Base-by-base conservation (phyloP, 2,888 invertebrate genomes). In the Pheosia gnoma region DNA sequence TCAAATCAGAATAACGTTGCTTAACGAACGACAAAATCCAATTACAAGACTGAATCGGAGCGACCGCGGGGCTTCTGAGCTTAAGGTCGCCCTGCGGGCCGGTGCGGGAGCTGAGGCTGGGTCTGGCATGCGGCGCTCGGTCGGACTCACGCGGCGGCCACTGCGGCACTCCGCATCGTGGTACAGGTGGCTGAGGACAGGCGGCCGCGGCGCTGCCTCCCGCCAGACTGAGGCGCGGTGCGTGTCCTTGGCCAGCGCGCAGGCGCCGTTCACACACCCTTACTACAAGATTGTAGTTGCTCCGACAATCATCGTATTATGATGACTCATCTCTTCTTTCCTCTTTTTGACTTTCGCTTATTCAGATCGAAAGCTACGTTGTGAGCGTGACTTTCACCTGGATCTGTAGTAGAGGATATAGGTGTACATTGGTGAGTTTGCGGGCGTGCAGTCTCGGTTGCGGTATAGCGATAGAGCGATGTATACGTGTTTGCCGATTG, bases 31-130 rank as follows among this genome's bases (percentile, higher is more conserved):
- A 87, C 81, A 90, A 90, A 91, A 92, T 90, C 90, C 88, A 93
- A 92, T 93, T 93, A 93, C 93, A 82, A 93, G 93, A 79, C 89
- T 92, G 91, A 93, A 93, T 81, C 92, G 91, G 80, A 93, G 91
- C 82, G 88, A 89, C 81, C 93, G 89, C 82, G 92, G 91, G 87
- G 90, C 90, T 89, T 90, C 89, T 76, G 88, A 85, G 85, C 82
- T 84, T 82, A 87, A 79, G 84, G 90, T 90, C 80, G 91, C 87
- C 86, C 88, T 84, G 86, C 87, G 89, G 83, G 88, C 82, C 78
- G 83, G 70, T 75, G 83, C 80, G 81, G 85, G 79, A 66, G 81
- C 77, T 75, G 78, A 80, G 74, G 83, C 82, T 80, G 86, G 88
- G 82, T 82, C 88, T 82, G 86, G 89, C 89, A 89, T 90, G 84